Base-by-base conservation (phyloP, 64 coral and sea anemone species). In the Porites lutea region DNA sequence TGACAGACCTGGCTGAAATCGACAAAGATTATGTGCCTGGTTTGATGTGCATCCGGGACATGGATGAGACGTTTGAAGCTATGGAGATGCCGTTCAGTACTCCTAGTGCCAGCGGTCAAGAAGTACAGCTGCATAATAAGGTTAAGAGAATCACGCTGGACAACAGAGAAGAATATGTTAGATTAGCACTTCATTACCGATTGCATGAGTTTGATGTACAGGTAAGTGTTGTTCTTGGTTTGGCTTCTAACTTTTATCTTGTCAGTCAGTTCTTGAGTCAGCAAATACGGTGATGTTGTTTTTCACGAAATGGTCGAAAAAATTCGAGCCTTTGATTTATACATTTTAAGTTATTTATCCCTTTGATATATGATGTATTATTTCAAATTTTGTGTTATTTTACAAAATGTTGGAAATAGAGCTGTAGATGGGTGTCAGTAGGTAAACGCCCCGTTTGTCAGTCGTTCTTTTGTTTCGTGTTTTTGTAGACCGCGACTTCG, bases 1-100 rank as follows among this genome's bases (percentile, higher is more conserved):
- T 91, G 18, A 96, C 94, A 58, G 97, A 99, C 74, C 65, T 99
- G 58, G 97, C 97, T 57, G 97, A 99, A 64, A 99, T 99, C 47
- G 97, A 99, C 85, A 99, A 99, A 70, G 97, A 99, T 80, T 99
- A 99, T 61, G 94, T 99, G 5, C 97, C 97, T 6, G 97, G 97
- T 27, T 77, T 99, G 15, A 93, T 99, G 94, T 99, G 97, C 57
- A 99, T 99, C 22, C 94, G 97, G 47, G 97, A 99, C 74, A 99
- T 99, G 74, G 97, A 96, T 4, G 88, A 93, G 54, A 88, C 94
- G 43, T 93, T 99, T 91, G 94, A 99, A 94, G 97, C 97, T 21
- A 99, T 99, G 97, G 94, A 96, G 37, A 99, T 99, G 97, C 91
- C 97, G 15, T 99, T 99, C 50, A 96, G 94, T 86, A 99, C 97